phyloP scores from a whole-genome alignment of 1,140 invertebrate species.

The Scaptomyza graminum region DNA sequence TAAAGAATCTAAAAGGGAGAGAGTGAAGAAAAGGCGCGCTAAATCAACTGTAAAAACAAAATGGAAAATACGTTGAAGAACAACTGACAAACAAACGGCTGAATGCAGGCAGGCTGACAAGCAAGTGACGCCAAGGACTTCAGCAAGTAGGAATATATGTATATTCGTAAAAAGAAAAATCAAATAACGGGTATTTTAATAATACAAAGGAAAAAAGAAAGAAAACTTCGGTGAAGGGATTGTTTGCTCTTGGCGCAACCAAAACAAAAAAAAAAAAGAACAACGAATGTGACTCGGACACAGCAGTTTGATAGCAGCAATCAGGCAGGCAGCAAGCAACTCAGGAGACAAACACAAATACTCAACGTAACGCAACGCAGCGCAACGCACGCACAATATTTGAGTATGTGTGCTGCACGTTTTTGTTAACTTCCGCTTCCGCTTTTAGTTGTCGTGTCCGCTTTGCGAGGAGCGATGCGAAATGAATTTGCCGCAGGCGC shows the following conservation, averaged over 20 bases:
- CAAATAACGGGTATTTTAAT: conserved; percentile 27
- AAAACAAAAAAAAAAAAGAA: neutral
- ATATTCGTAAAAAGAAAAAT: neutral
- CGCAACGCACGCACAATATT: conserved; percentile 51
- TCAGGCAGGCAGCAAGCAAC: conserved; percentile 28
- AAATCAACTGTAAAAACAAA: conserved; percentile 12
- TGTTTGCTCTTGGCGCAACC: conserved; percentile 22
- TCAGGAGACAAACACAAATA: conserved; percentile 25
- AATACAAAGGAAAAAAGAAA: conserved; percentile 12
- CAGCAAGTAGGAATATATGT: neutral
- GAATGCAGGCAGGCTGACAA: conserved; percentile 12
- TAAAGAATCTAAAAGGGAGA: neutral
- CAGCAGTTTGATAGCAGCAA: conserved; percentile 37
- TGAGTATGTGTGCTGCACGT: conserved; percentile 35
- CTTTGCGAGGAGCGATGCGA: conserved; percentile 35
- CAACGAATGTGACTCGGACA: conserved; percentile 12
- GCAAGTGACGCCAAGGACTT: conserved; percentile 1
- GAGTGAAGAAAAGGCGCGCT: conserved; percentile 2
- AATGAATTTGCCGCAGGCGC: conserved; percentile 68
- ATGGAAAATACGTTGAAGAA: conserved; percentile 29
- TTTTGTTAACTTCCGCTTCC: conserved; percentile 77
- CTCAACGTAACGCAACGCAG: conserved; percentile 46
- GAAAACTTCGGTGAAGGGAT: neutral
- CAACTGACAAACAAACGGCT: conserved; percentile 28
- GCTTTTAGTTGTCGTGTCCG: conserved; percentile 75